These are phyloP conservation scores for Diabrotica virgifera DNA, from an alignment of 1,140 invertebrate species.

Conservation along the genomic window DNA sequence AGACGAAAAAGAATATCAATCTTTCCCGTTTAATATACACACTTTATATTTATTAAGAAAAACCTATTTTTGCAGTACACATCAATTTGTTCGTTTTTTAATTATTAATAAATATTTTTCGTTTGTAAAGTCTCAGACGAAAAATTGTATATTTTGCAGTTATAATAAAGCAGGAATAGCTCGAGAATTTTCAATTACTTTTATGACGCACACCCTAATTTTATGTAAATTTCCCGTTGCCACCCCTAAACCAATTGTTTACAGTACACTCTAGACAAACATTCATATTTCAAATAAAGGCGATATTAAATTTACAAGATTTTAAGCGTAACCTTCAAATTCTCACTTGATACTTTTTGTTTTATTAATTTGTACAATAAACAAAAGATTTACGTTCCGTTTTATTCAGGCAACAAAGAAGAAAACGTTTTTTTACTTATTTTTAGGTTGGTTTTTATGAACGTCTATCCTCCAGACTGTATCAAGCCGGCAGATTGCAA, in stretches of 20 bases:
- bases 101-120: too few species aligned
- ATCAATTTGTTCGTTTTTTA: too few species aligned
- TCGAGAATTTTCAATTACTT: constrained; percentile 19
- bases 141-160: too few species aligned
- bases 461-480: constrained; percentile 32
- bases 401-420: not conserved
- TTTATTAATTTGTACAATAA: not conserved
- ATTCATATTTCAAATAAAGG: constrained; percentile 5
- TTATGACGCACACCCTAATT: constrained; percentile 24
- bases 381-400: not conserved
- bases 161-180: too few species aligned
- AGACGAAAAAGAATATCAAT: too few species aligned
- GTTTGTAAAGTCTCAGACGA: too few species aligned
- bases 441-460: constrained; percentile 22
- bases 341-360: not conserved
- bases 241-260: constrained; percentile 31
- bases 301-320: not conserved
- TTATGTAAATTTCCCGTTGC: constrained; percentile 30
- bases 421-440: not conserved
- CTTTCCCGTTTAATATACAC: too few species aligned
- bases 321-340: not conserved
- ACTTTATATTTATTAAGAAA: too few species aligned
- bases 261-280: constrained; percentile 28
- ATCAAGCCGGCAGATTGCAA: constrained; percentile 42
- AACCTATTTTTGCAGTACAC: too few species aligned